These are phyloP conservation scores for Vanessa cardui DNA, from an alignment of 2,888 invertebrate species.

Conservation along the genomic window DNA sequence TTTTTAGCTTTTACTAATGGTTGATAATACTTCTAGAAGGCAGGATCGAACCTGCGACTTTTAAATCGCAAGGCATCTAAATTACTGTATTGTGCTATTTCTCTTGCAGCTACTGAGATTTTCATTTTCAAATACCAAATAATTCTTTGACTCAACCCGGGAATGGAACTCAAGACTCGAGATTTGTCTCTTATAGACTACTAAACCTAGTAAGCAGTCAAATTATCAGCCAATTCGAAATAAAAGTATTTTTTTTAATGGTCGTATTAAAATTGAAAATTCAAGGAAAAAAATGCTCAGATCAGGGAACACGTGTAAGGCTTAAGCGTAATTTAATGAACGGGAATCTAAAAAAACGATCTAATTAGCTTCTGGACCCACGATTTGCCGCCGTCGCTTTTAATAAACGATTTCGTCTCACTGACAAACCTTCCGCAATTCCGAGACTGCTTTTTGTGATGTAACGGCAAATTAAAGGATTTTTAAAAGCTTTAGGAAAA, in stretches of 20 bases:
- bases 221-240: too few relatives aligned
- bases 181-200: too few relatives aligned
- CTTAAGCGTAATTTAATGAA: slow-evolving; percentile 23
- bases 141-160: too few relatives aligned
- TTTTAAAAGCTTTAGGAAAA: slow-evolving; percentile 19
- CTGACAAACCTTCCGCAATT: slow-evolving; percentile 21
- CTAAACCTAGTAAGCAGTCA: too few relatives aligned
- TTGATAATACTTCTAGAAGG: too few relatives aligned
- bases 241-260: not conserved
- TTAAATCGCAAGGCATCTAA: too few relatives aligned
- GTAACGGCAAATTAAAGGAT: slow-evolving; percentile 19
- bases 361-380: slow-evolving; percentile 31
- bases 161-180: too few relatives aligned
- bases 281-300: not conserved
- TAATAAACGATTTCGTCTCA: slow-evolving; percentile 29
- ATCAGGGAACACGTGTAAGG: slow-evolving; percentile 8
- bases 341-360: slow-evolving; percentile 14
- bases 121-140: too few relatives aligned
- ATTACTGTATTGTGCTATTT: too few relatives aligned
- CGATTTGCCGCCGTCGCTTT: slow-evolving; percentile 24
- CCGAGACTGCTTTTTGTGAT: slow-evolving; percentile 2
- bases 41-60: too few relatives aligned
- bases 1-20: too few relatives aligned
- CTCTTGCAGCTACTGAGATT: too few relatives aligned
- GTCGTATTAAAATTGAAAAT: not conserved